These are phyloP conservation scores for Agonopterix subpropinquella DNA, from an alignment of 2,888 invertebrate species.

Conservation along the genomic window DNA sequence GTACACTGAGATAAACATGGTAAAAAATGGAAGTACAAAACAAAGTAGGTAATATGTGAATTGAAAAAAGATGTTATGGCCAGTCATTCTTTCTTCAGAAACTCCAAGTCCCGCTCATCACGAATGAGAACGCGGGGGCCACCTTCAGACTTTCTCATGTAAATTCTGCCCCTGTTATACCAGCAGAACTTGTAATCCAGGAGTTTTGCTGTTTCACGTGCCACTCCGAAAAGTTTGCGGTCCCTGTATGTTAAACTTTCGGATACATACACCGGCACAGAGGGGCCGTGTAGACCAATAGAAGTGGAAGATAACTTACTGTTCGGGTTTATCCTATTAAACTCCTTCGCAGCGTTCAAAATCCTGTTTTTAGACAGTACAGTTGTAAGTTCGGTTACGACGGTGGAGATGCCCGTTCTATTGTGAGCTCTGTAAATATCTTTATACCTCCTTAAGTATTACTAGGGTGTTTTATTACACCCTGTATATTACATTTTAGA, in stretches of 20 bases:
- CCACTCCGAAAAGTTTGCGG: neutral
- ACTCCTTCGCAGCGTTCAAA: neutral
- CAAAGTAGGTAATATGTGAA: neutral
- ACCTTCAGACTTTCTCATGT: neutral
- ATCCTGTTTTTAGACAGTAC: neutral
- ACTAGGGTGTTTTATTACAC: no score
- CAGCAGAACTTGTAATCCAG: neutral
- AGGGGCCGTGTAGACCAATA: neutral
- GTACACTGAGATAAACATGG: neutral
- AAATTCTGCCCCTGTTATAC: neutral
- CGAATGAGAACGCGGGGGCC: neutral
- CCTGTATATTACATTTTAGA: no score
- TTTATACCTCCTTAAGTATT: no score
- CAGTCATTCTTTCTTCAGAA: neutral
- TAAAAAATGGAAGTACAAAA: neutral
- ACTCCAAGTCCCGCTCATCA: neutral
- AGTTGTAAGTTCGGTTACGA: neutral
- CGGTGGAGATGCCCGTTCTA: neutral
- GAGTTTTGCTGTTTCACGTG: neutral
- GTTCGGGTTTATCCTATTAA: neutral
- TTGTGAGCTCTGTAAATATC: neutral
- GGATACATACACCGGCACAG: neutral
- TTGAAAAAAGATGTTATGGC: neutral
- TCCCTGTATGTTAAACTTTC: neutral
- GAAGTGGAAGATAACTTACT: neutral